These are phyloP conservation scores for Porites australiensis DNA, from an alignment of 64 coral and sea anemone genomes.

Conservation along the genomic window DNA sequence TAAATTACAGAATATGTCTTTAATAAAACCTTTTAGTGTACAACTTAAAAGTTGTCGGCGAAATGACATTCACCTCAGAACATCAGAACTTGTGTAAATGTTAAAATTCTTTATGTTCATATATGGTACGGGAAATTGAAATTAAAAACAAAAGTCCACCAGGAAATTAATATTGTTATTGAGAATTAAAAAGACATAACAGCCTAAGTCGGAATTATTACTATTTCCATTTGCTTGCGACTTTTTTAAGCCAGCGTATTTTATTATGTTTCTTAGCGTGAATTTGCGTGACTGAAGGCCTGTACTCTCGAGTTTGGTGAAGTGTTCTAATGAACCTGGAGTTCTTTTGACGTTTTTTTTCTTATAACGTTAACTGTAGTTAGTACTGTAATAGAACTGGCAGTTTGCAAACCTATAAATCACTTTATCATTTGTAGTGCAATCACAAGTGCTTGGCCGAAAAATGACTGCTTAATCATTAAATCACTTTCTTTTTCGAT, in stretches of 20 bases:
- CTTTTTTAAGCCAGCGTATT: background rate
- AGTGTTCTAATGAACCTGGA: no score
- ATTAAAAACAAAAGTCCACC: conserved; percentile 21
- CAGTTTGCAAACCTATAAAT: no score
- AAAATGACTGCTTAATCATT: no score
- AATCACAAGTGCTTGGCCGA: no score
- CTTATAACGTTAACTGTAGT: no score
- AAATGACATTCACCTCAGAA: no score
- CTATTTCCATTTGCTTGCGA: background rate
- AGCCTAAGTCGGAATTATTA: background rate
- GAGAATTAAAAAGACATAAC: background rate
- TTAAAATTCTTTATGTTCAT: background rate
- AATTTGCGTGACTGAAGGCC: background rate
- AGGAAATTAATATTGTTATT: conserved; percentile 9
- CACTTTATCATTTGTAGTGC: no score
- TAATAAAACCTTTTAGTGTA: conserved; percentile 45
- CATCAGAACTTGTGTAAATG: background rate
- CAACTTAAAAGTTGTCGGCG: background rate
- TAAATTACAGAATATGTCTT: background rate
- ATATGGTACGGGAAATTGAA: background rate
- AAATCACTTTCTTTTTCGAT: no score
- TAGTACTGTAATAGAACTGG: no score
- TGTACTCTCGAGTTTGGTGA: no score
- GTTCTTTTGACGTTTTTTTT: no score
- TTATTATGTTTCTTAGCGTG: background rate